Evolutionary conservation across 2,888 invertebrate genomes (phyloP), one percentile per base, ranked within the genome.

Genomic region (Habrosyne pyritoides): DNA sequence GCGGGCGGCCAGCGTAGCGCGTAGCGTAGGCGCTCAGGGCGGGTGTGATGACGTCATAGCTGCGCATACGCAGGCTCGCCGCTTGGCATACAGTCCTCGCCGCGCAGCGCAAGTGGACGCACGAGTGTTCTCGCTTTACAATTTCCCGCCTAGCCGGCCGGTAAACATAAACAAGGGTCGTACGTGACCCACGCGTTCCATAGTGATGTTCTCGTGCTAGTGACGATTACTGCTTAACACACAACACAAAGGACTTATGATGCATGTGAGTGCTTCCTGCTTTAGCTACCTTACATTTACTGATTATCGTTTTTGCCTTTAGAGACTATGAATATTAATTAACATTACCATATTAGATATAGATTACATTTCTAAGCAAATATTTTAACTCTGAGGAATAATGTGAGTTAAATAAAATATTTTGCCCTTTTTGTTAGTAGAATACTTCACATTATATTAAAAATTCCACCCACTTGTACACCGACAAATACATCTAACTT

Each of bases 201-300:
- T 66, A 72, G 87, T 86, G 84, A 87, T 87, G 88, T 84, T 83
- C 77, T 81, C 69, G 81, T 86, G 83, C 69, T 76, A 83, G 88
- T 89, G 87, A 79, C 75, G 67, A 77, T 76, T 68, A 66, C 66
- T 68, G 59, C 63, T 69, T 62, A 64, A 63, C 68, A 60, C 65
- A 42, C 42, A 6, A 7, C 54, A 70, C 64, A 70, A 74, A 76
- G 81, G 76, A 83, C 81, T 78, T 79, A 90, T 87, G 85, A 91
- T 91, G 91, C 91, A 91, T 83, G 91, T 91, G 71, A 91, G 91
- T 90, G 75, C 60, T 53, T 55, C 61, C 53, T 57, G 53, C 12
- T 54, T 66, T 66, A 61, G 53, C 61, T 59, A 60, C 30, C 54
- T 55, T 3, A n/a, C 8, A 57, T 49, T 42, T 52, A 10, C 7